A percentile compares a stretch with the other conserved stretches of the same genome.
Evolutionary conservation across 1,140 invertebrate species (phyloP).

Genomic region (Lethrus apterus): DNA sequence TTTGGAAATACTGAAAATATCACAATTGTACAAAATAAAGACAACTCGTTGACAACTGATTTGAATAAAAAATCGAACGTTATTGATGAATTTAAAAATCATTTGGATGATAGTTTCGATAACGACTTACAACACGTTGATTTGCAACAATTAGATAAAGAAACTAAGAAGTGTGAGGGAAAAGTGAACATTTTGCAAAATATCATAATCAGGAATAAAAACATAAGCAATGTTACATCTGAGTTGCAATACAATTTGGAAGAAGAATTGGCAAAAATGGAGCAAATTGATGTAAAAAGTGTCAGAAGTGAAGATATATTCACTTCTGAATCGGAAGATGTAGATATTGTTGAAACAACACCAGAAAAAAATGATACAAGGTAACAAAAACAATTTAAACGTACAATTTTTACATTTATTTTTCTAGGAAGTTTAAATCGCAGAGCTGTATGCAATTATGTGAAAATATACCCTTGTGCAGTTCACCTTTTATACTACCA

Average conservation of each 20-base stretch:
- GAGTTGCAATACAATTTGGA: constrained; percentile 8
- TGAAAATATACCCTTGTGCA: no score
- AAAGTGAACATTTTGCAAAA: constrained; percentile 24
- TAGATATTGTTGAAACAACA: constrained; percentile 29
- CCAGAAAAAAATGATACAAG: constrained; percentile 25
- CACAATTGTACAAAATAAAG: neutral
- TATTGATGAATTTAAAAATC: no score
- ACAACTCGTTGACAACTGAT: neutral
- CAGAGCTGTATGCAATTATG: no score
- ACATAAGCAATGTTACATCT: constrained; percentile 9
- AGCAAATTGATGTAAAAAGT: neutral
- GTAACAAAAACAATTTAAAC: no score
- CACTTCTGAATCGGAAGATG: constrained; percentile 31
- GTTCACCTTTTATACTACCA: no score
- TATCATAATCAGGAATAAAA: constrained; percentile 17
- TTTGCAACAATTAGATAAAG: neutral
- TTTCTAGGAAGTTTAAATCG: no score
- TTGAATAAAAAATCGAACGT: neutral
- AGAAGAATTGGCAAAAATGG: constrained; percentile 5
- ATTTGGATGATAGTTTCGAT: no score
- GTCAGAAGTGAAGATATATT: constrained; percentile 20
- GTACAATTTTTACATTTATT: no score
- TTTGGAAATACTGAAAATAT: neutral
- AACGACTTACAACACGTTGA: neutral
- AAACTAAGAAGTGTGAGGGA: neutral